Evolutionary conservation across 2,113 vertebrate genomes (phyloP).

Genomic region (Apodemus sylvaticus): DNA sequence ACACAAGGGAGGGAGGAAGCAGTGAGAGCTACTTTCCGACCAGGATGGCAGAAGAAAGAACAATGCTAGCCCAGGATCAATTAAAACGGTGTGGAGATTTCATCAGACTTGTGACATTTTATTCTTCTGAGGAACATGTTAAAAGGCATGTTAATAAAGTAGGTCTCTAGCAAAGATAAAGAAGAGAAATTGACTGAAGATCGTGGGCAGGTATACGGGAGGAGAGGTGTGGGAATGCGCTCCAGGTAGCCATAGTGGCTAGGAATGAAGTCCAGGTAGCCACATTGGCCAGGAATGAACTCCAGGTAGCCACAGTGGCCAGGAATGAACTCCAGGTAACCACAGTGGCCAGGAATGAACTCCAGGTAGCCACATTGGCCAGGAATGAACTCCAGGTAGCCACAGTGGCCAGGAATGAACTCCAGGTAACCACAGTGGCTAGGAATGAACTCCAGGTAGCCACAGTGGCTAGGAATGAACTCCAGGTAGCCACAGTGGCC

Average conservation of each 20-base stretch:
- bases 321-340: neutral
- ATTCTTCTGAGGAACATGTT: neutral
- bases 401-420: fast-evolving
- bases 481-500: neutral
- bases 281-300: fast-evolving
- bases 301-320: neutral
- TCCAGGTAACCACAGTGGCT: neutral
- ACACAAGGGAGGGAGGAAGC: neutral
- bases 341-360: fast-evolving
- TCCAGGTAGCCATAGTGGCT: too few species aligned
- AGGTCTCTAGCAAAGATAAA: neutral
- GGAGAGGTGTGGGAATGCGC: neutral
- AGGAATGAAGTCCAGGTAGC: neutral
- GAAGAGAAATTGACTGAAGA: neutral
- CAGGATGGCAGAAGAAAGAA: neutral
- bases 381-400: neutral
- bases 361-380: neutral
- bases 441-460: neutral
- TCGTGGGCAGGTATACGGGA: neutral
- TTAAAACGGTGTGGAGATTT: neutral
- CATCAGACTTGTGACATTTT: neutral
- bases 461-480: fast-evolving
- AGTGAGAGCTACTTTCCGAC: neutral
- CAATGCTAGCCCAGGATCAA: neutral
- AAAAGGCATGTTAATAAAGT: neutral